These are phyloP conservation scores for Channa striata DNA, from an alignment of 2,797 vertebrate species.

Conservation along the genomic window DNA sequence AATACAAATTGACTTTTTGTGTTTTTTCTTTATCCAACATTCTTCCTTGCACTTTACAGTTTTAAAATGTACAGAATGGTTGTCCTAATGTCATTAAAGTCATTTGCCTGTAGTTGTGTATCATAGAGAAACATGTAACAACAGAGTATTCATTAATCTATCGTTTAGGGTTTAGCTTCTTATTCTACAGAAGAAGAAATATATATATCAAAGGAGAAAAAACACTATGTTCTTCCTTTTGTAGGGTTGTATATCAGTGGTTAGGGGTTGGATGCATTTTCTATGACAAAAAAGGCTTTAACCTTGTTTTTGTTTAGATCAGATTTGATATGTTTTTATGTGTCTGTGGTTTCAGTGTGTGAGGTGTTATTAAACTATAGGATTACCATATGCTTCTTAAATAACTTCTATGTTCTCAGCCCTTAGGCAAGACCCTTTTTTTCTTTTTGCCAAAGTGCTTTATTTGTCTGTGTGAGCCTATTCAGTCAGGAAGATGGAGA, in stretches of 20 bases:
- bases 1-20: constrained; percentile 53
- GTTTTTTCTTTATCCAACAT: constrained; percentile 35
- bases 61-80: constrained; percentile 21
- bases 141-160: constrained; percentile 60
- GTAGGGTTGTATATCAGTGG: constrained; percentile 59
- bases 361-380: constrained; percentile 38
- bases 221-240: constrained; percentile 69
- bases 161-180: constrained; percentile 50
- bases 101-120: constrained; percentile 54
- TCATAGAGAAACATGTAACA: constrained; percentile 58
- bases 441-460: constrained; percentile 22
- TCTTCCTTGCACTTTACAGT: constrained; percentile 52
- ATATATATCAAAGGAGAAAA: constrained; percentile 42
- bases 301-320: constrained; percentile 43
- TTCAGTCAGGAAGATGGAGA: constrained; percentile 47
- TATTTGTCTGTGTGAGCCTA: constrained; percentile 33
- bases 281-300: constrained; percentile 68
- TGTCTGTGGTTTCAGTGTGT: constrained; percentile 65
- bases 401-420: constrained; percentile 42
- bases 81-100: constrained; percentile 47
- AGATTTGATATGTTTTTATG: constrained; percentile 60
- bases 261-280: constrained; percentile 68
- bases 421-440: constrained; percentile 28
- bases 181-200: constrained; percentile 49
- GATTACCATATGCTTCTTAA: constrained; percentile 50